A percentile compares a stretch with the other conserved stretches of the same genome.
phyloP scores from a whole-genome alignment of 1,140 invertebrate species.

The Asbolus verrucosus region DNA sequence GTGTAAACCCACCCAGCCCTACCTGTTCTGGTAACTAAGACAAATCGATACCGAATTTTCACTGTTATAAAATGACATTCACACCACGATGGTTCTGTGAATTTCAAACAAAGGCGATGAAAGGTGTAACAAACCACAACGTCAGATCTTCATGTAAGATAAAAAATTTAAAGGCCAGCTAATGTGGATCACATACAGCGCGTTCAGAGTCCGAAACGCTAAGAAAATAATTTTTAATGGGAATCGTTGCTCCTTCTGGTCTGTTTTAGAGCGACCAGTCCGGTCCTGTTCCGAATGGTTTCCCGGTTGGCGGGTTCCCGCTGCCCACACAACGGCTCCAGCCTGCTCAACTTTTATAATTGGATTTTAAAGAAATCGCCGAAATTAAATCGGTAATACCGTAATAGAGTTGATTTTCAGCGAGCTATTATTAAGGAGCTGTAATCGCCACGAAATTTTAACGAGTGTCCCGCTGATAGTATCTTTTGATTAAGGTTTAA shows the following conservation, averaged over 20 bases:
- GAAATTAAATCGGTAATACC: constrained; percentile 36
- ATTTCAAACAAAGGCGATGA: too few species aligned
- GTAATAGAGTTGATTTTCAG: constrained; percentile 36
- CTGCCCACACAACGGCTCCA: constrained; percentile 17
- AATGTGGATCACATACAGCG: too few species aligned
- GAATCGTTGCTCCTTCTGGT: neutral
- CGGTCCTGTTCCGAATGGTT: constrained; percentile 1
- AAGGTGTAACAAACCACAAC: too few species aligned
- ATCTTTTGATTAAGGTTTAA: constrained; percentile 42
- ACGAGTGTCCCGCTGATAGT: constrained; percentile 40
- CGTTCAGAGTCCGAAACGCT: too few species aligned
- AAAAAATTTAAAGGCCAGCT: too few species aligned
- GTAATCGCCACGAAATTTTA: constrained; percentile 42
- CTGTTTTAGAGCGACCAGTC: neutral
- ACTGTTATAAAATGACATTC: too few species aligned
- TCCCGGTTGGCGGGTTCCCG: constrained; percentile 13
- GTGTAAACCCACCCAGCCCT: too few species aligned
- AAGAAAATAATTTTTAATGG: too few species aligned
- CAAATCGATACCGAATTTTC: too few species aligned
- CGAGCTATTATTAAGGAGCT: constrained; percentile 31
- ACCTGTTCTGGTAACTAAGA: too few species aligned
- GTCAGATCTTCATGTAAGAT: too few species aligned
- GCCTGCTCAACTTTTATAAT: constrained; percentile 14
- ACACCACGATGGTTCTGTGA: too few species aligned
- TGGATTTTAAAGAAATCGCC: constrained; percentile 38